These are phyloP conservation scores for Anagyrus pseudococci DNA, from an alignment of 2,888 invertebrate species.

Conservation along the genomic window DNA sequence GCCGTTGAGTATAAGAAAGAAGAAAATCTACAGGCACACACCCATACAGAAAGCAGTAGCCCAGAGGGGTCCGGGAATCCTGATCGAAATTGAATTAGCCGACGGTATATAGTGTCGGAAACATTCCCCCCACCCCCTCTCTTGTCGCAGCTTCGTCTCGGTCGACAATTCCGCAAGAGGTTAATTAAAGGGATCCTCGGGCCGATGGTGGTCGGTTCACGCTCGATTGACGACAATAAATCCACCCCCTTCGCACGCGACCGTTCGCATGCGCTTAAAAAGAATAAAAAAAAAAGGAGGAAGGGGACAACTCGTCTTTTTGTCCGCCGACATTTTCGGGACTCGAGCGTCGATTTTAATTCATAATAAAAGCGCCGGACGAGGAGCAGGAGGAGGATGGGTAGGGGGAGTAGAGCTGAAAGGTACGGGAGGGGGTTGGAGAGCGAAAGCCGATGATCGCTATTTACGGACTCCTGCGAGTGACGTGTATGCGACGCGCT, in stretches of 20 bases:
- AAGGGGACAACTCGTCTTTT: not conserved
- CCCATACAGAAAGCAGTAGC: too few relatives aligned
- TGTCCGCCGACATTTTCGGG: not conserved
- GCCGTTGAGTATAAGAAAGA: too few relatives aligned
- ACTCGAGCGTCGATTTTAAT: conserved; percentile 20
- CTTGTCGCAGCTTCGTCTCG: not conserved
- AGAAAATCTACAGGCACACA: too few relatives aligned
- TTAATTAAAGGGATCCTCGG: conserved; percentile 32
- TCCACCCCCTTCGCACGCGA: not conserved
- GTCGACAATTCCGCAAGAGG: conserved; percentile 26
- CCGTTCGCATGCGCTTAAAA: not conserved
- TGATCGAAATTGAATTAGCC: too few relatives aligned
- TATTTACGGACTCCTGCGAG: conserved; percentile 59
- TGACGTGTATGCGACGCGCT: conserved; percentile 54
- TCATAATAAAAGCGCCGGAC: conserved; percentile 1
- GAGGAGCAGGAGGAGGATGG: too few relatives aligned
- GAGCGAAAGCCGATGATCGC: conserved; percentile 48
- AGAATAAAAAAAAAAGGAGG: not conserved
- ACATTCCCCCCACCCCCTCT: conserved; percentile 2
- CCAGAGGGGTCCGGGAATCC: too few relatives aligned
- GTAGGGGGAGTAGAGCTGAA: not conserved
- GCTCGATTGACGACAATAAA: conserved; percentile 40
- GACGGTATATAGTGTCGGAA: conserved; percentile 12
- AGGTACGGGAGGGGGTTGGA: not conserved
- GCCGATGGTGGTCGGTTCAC: conserved; percentile 16